These are phyloP conservation scores for Pontoporia blainvillei DNA, from an alignment of 2,113 vertebrate genomes.

Conservation along the genomic window DNA sequence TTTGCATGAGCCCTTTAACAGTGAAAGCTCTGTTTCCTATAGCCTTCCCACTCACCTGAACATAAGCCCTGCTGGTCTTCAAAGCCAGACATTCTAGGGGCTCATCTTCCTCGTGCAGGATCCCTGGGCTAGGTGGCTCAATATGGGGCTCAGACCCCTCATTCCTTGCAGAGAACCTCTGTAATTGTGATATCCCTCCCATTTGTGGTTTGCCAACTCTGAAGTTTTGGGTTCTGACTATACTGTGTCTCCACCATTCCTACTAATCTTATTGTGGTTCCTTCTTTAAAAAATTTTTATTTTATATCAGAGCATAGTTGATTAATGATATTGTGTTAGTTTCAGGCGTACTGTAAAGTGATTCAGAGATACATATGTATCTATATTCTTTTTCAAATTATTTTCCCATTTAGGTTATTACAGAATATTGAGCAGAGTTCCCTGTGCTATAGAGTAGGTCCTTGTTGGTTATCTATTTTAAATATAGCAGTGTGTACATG, in stretches of 20 bases:
- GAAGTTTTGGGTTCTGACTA: neutral
- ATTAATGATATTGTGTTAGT: neutral
- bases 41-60: neutral
- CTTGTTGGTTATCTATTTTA: neutral
- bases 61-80: neutral
- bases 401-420: neutral
- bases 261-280: neutral
- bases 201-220: neutral
- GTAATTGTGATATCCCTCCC: neutral
- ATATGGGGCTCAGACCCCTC: neutral
- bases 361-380: neutral
- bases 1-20: neutral
- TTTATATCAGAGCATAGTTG: neutral
- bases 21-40: neutral
- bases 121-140: neutral
- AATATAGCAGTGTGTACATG: neutral
- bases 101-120: neutral
- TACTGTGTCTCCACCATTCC: neutral
- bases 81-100: neutral
- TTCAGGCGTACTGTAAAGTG: neutral
- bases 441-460: neutral
- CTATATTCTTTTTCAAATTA: neutral
- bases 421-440: neutral
- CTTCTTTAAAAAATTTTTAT: neutral
- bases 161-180: neutral